Conservation (phyloP, 2,888 invertebrate genomes). For the Stomorhina lunata region DNA sequence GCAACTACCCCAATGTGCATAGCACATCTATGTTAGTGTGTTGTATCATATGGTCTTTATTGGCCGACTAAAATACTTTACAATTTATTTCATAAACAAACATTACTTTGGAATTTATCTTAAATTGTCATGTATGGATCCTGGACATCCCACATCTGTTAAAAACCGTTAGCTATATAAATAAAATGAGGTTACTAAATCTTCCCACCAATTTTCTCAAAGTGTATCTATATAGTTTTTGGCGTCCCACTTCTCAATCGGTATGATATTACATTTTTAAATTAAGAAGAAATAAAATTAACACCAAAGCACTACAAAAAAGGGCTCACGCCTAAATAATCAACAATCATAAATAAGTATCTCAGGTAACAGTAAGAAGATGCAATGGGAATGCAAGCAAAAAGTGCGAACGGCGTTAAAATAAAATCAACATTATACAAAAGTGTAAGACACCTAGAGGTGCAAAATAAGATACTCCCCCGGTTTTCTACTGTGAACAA, state of each 20-base stretch:
- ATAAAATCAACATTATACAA: conserved; percentile 55
- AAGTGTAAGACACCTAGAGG: conserved; percentile 43
- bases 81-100: not conserved
- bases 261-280: conserved; percentile 54
- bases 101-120: not conserved
- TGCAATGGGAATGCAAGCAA: not conserved
- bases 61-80: too few relatives aligned
- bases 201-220: conserved; percentile 47
- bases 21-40: too few relatives aligned
- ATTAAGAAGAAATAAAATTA: conserved; percentile 56
- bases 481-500: conserved; percentile 49
- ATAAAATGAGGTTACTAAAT: not conserved
- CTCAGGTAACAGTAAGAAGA: conserved; percentile 33
- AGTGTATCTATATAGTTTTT: conserved; percentile 37
- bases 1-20: too few relatives aligned
- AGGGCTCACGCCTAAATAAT: conserved; percentile 65
- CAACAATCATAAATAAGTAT: conserved; percentile 66
- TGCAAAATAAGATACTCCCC: conserved; percentile 57
- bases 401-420: conserved; percentile 31
- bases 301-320: conserved; percentile 56
- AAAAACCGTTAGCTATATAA: not conserved
- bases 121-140: not conserved
- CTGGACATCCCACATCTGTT: conserved; percentile 10
- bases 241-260: conserved; percentile 20
- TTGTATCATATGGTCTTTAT: too few relatives aligned